These are phyloP conservation scores for Myotis lucifugus DNA, from an alignment of 2,113 vertebrate species.

Conservation along the genomic window DNA sequence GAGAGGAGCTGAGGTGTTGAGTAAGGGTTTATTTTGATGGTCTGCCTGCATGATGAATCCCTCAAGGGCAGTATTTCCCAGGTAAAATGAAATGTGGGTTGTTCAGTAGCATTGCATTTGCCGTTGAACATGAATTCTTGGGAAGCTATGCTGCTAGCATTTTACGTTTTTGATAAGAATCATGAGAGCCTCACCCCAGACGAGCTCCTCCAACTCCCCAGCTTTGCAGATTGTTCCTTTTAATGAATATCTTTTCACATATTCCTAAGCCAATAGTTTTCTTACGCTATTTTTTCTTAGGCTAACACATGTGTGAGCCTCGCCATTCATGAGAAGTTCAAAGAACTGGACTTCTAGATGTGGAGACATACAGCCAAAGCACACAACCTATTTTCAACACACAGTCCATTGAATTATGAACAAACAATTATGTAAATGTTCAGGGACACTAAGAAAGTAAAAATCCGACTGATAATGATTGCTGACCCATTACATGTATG, in stretches of 20 bases:
- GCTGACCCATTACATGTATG: neutral
- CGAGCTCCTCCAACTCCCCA: neutral
- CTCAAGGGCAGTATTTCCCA: neutral
- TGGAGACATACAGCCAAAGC: neutral
- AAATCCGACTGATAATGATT: neutral
- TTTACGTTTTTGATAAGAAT: neutral
- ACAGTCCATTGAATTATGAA: neutral
- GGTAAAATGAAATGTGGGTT: neutral
- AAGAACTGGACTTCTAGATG: neutral
- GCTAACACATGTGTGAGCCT: neutral
- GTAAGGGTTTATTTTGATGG: neutral
- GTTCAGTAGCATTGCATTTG: neutral
- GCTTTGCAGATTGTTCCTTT: neutral
- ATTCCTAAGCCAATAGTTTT: neutral
- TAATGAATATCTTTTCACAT: neutral
- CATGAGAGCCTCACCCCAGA: neutral
- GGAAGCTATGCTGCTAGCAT: neutral
- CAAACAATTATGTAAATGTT: neutral
- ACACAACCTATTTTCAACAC: neutral
- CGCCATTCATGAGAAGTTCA: neutral
- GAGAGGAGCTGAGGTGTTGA: neutral
- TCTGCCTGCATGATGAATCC: neutral
- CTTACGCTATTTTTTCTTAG: neutral
- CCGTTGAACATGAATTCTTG: neutral
- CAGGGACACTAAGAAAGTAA: neutral